Evolutionary conservation across 2,888 invertebrate genomes (phyloP), one percentile per base, ranked within the genome.

Genomic region (Drosophila rellima): DNA sequence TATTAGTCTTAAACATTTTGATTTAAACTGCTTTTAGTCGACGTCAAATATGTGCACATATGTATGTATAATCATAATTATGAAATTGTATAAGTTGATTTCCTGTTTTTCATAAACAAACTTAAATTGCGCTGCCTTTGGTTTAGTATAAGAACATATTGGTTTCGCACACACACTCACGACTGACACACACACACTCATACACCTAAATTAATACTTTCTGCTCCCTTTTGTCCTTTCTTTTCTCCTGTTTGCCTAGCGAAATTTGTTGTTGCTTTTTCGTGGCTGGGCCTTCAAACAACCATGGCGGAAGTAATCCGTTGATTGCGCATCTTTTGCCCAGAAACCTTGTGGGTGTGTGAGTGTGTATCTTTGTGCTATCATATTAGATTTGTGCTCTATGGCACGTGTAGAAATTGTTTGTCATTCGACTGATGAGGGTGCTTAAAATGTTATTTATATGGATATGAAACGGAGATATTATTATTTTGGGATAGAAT

Each of bases 221-320:
- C 6, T 35, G 3, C 42, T 47, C 35, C 18, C 39, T 40, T 31
- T 44, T 44, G 63, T 47, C 59, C 67, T 45, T 63, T 42, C 37
- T 18, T 44, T 40, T 13, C 56, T 37, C 42, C 35, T 60, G 31
- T 51, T 52, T 50, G 42, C 20, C 61, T 52, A 39, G 45, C 45
- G 40, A 40, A 62, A 62, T 23, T 56, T 61, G 45, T 61, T 74
- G 76, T 68, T 67, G 76, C 57, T 60, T 40, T 60, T 76, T 56
- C 42, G 44, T 73, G 73, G 69, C 73, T 66, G 60, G 57, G 70
- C 70, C 64, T 66, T 67, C 70, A 60, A 65, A 64, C 70, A 67
- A 75, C 54, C 73, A 73, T 59, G 70, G 84, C 87, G 82, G 82
- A 87, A 83, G 77, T 83, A 83, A 87, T 81, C 82, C 74, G 78